A percentile compares a stretch with the other conserved stretches of the same genome.
These are phyloP conservation scores for Staurois parvus DNA, from an alignment of 2,797 vertebrate genomes.

Conservation along the genomic window DNA sequence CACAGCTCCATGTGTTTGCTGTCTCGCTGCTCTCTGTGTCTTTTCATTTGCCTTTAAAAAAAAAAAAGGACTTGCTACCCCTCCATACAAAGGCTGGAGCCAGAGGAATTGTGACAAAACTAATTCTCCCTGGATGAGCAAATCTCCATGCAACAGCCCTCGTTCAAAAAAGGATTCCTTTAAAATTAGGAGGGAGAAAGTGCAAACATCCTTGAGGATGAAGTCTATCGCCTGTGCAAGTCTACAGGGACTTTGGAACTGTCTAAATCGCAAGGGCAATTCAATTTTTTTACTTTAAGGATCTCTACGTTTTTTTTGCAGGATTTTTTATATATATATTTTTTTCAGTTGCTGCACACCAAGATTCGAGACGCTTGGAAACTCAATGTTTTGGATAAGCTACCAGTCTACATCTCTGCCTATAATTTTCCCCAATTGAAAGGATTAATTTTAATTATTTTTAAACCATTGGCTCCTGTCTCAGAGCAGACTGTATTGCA, in stretches of 20 bases:
- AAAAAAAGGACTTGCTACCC: slow-evolving; percentile 48
- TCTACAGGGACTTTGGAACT: slow-evolving; percentile 54
- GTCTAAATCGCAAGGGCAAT: slow-evolving; percentile 24
- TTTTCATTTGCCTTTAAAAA: slow-evolving; percentile 53
- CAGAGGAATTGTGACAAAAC: slow-evolving; percentile 52
- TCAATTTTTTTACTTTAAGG: background rate
- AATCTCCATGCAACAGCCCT: background rate
- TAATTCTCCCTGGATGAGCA: slow-evolving; percentile 36
- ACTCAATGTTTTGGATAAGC: slow-evolving; percentile 33
- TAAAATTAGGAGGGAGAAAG: slow-evolving; percentile 13
- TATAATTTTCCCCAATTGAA: slow-evolving; percentile 51
- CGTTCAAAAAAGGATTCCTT: slow-evolving; percentile 22
- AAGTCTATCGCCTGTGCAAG: slow-evolving; percentile 37
- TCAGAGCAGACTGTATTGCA: slow-evolving; percentile 83
- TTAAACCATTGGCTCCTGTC: slow-evolving; percentile 81
- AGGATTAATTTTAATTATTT: slow-evolving; percentile 66
- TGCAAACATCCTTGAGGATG: slow-evolving; percentile 25
- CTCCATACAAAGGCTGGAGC: slow-evolving; percentile 46
- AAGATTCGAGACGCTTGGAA: slow-evolving; percentile 14
- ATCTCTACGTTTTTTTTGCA: background rate
- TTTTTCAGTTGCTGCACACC: background rate
- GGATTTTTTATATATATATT: slow-evolving; percentile 12
- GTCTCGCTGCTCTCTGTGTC: slow-evolving; percentile 45
- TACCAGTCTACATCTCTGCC: slow-evolving; percentile 11
- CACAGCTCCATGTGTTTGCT: slow-evolving; percentile 58